Base-by-base conservation (phyloP, 1,140 invertebrate genomes). In the Procambarus virginalis region DNA sequence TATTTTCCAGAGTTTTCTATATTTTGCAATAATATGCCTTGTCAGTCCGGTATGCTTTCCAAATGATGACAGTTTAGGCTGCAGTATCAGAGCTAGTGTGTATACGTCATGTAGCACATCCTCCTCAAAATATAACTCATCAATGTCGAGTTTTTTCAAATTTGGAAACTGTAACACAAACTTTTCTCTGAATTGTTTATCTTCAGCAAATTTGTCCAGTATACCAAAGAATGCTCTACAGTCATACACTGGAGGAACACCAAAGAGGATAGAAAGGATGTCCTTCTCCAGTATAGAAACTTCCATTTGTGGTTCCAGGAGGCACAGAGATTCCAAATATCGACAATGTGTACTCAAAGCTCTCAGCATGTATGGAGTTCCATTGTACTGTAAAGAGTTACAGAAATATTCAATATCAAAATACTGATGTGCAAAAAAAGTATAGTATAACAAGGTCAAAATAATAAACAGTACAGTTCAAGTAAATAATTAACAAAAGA, bases 311-410 rank as follows among this genome's bases (percentile, higher is more conserved):
- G 85, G 78, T 46, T 81, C 85, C 60, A 87, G 34, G 64, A 87
- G 73, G 48, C 77, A 87, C 17, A 87, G 78, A n/a, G 85, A 87
- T n/a, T 87, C 77, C 78, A 87, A 51, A 68, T 51, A 34, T 0
- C 12, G 60, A 60, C 85, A 87, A 34, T 87, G 49, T 14, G 20
- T 70, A 46, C 85, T 81, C 46, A 87, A 48, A n/a, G 85, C 68
- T n/a, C n/a, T 68, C 51, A 87, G 46, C 60, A 81, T 76, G 51
- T 34, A 14, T 51, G 48, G 77, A n/a, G 85, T 87, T 51, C 77
- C 85, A 87, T 81, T 87, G 46, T 81, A 70, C 85, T 87, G 85
- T 51, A 87, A 87, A 81, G 14, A 87, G 20, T 68, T n/a, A 48
- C 20, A 46, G 46, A 49, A 55, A 10, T 34, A 34, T 55, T 55